Base-by-base conservation (phyloP, 1,140 invertebrate genomes). In the Thaumatotibia leucotreta region DNA sequence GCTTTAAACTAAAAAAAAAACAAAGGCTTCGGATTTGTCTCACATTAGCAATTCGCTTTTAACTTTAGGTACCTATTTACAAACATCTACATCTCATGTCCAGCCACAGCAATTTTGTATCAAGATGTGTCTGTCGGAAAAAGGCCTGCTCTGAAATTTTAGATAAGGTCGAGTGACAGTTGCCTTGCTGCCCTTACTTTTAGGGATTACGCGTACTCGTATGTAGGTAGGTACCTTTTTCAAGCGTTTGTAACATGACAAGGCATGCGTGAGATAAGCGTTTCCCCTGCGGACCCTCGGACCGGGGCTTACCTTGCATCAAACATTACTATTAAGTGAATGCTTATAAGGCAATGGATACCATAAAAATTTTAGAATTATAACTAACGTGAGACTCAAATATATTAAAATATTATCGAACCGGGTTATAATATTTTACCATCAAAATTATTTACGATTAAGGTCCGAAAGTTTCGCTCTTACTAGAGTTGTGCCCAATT, bases 101-200 rank as follows among this genome's bases (percentile, higher is more conserved):
- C n/a, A n/a, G 24, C n/a, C n/a, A n/a, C n/a, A 27, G 52, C 52
- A 8, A 27, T 58, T 58, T 45, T 58, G n/a, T 58, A 29, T 8
- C 17, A 58, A 58, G 52, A 22, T 54, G 14, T 27, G 20, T 58
- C 52, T 24, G 11, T 11, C 20, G 52, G 24, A 58, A 10, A 27
- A 54, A 11, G 29, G 23, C 52, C 23, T 29, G 52, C 27, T 54
- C 50, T 27, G 23, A 14, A 54, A 54, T 54, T 22, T 58, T 31
- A 58, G 52, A 58, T 58, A 58, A 58, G 52, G 27, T 10, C 17
- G 52, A 58, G 52, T 58, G 52, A 58, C 52, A 27, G n/a, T 27
- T 58, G 52, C 52, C 52, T 58, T 58, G 24, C 52, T 58, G 52
- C 52, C 52, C 52, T 31, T 31, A 58, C 52, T 58, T 58, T 58